Conservation (phyloP, 2,797 vertebrate species). For the Eidolon dupreanum region DNA sequence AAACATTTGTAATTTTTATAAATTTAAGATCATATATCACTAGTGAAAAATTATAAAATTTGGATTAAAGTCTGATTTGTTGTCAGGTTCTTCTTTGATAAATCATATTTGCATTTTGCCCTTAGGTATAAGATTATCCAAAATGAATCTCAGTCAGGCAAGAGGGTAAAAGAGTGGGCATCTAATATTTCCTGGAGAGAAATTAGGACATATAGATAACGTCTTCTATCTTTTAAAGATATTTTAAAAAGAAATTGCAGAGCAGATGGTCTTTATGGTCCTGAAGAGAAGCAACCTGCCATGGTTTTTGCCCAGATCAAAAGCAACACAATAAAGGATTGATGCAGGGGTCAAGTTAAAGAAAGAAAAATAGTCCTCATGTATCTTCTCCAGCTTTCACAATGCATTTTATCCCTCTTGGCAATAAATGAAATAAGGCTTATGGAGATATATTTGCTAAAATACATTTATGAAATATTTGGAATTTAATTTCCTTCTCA, state of each 20-base stretch:
- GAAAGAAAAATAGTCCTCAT: background rate
- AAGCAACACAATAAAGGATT: background rate
- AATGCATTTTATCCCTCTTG: background rate
- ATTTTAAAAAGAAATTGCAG: background rate
- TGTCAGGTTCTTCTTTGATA: background rate
- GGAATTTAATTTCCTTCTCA: conserved; percentile 43
- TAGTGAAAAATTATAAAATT: background rate
- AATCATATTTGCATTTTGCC: background rate
- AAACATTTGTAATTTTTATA: background rate
- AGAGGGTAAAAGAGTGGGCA: background rate
- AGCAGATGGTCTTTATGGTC: background rate
- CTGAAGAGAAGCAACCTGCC: background rate
- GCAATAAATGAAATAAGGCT: background rate
- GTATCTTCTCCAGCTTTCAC: background rate
- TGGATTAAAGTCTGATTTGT: background rate
- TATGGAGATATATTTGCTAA: background rate
- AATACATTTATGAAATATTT: conserved; percentile 38
- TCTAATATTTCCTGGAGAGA: background rate
- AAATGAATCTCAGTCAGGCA: background rate
- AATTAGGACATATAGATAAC: background rate
- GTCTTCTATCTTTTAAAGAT: background rate
- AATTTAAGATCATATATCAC: background rate
- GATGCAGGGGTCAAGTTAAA: background rate
- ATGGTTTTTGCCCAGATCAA: background rate
- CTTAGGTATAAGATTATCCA: background rate